Conservation (phyloP, 2,113 vertebrate species). For the Scophthalmus maximus region DNA sequence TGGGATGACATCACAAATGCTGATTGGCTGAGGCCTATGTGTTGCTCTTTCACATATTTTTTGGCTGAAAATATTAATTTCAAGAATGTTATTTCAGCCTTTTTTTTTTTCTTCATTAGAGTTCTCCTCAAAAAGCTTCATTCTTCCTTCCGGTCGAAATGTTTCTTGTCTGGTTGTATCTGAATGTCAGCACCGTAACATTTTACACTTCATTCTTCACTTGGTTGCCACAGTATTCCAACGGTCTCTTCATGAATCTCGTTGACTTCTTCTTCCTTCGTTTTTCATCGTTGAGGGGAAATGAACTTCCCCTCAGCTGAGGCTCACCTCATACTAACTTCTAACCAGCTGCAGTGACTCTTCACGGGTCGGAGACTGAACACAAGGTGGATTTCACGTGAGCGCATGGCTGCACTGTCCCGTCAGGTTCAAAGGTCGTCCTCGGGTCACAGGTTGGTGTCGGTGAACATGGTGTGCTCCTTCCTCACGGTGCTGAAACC, state of each 20-base stretch:
- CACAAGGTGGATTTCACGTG: not conserved
- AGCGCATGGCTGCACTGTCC: not conserved
- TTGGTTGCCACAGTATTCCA: not conserved
- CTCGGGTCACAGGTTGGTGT: conserved; percentile 88
- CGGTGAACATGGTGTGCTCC: conserved; percentile 95
- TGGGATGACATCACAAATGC: no score
- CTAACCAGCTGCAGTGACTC: no score
- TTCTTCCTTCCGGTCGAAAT: not conserved
- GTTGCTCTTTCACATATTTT: no score
- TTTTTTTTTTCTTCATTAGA: not conserved
- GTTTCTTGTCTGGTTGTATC: not conserved
- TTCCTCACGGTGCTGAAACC: conserved; percentile 97
- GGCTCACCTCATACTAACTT: no score
- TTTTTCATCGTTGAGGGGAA: not conserved
- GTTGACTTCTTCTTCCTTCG: not conserved
- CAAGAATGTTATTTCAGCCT: no score
- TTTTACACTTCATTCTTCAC: not conserved
- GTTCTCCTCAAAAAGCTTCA: not conserved
- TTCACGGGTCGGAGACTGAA: no score
- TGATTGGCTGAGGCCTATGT: no score
- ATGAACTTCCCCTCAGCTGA: not conserved
- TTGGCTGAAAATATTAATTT: no score
- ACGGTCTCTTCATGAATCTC: not conserved
- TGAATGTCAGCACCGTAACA: not conserved
- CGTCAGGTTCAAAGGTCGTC: conserved; percentile 15